A percentile compares a stretch with the other conserved stretches of the same genome.
Conservation (phyloP, 1,140 invertebrate genomes). For the Teleopsis dalmanni region DNA sequence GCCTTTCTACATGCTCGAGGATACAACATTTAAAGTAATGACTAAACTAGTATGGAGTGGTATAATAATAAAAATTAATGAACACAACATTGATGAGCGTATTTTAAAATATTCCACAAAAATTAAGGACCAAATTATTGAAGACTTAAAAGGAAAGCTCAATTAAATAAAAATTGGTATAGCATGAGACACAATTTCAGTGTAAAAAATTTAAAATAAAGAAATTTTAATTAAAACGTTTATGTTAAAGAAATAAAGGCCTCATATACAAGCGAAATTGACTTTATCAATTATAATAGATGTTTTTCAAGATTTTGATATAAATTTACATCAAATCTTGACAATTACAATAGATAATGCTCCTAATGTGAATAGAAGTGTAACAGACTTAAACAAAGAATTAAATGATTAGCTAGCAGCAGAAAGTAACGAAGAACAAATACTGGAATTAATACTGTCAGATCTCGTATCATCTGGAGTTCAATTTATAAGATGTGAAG, state of each 20-base stretch:
- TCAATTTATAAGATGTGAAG: background rate
- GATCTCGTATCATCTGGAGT: background rate
- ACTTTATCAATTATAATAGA: background rate
- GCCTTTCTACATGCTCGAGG: no score
- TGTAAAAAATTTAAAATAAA: background rate
- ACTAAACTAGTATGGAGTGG: no score
- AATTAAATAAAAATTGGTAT: background rate
- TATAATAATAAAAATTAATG: no score
- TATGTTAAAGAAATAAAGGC: background rate
- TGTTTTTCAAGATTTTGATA: background rate
- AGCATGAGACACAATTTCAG: background rate
- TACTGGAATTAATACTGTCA: background rate
- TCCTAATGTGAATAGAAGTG: background rate
- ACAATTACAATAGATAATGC: slow-evolving; percentile 1
- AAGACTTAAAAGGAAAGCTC: no score
- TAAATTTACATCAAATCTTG: slow-evolving; percentile 1
- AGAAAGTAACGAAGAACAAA: background rate
- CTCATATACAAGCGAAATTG: background rate
- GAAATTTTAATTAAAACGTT: background rate
- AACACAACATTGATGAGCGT: no score
- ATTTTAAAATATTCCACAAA: no score
- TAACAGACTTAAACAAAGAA: slow-evolving; percentile 1
- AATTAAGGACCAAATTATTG: no score
- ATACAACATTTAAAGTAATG: no score
- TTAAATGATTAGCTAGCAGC: background rate